Conservation (phyloP, 1,140 invertebrate species). For the Samia ricini region DNA sequence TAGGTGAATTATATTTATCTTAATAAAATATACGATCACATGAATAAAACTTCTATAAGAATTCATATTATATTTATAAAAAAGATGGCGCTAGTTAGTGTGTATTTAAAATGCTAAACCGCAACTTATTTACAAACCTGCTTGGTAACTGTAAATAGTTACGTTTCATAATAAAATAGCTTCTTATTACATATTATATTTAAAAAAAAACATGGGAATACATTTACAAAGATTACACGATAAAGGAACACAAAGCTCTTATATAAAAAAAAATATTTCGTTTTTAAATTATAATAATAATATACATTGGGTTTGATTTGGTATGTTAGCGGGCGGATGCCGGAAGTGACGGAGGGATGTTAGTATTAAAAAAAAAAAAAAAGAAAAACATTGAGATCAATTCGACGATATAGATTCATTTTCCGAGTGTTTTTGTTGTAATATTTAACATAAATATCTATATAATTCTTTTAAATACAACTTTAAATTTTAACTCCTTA, state of each 20-base stretch:
- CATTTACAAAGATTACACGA: constrained; percentile 52
- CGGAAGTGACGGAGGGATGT: constrained; percentile 33
- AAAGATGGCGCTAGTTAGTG: neutral
- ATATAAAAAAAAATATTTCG: constrained; percentile 42
- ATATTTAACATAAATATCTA: no score
- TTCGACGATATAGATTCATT: constrained; percentile 36
- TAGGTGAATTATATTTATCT: no score
- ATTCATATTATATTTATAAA: neutral
- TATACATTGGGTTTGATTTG: constrained; percentile 68
- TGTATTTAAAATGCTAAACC: constrained; percentile 1
- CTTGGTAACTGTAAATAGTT: constrained; percentile 9
- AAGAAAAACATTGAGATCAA: constrained; percentile 61
- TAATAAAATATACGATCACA: constrained; percentile 3
- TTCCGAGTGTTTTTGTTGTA: neutral
- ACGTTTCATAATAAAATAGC: neutral
- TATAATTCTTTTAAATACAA: no score
- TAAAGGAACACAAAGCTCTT: constrained; percentile 69
- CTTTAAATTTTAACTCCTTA: no score
- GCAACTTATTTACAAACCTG: neutral
- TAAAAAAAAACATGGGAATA: constrained; percentile 29
- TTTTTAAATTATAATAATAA: constrained; percentile 42
- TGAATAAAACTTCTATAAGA: neutral
- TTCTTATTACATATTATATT: neutral
- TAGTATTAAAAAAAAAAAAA: constrained; percentile 5
- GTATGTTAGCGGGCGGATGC: constrained; percentile 48